Conservation (phyloP, 2,888 invertebrate genomes). For the Dromius quadrimaculatus region DNA sequence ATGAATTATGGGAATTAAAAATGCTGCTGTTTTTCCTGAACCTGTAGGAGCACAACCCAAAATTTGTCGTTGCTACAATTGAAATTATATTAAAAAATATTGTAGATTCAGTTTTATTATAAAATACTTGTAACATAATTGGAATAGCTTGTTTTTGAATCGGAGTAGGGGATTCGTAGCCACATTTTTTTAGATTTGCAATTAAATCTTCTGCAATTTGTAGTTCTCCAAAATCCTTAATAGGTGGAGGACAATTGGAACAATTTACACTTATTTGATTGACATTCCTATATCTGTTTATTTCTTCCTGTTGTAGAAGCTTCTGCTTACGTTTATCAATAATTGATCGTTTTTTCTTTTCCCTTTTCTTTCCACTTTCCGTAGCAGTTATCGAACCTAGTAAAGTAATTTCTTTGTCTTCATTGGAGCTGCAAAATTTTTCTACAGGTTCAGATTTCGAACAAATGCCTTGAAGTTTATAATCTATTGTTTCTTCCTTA, state of each 20-base stretch:
- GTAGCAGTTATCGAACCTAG: conserved; percentile 51
- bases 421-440: conserved; percentile 47
- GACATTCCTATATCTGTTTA: conserved; percentile 80
- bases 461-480: conserved; percentile 8
- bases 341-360: conserved; percentile 62
- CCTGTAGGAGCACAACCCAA: conserved; percentile 98
- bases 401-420: conserved; percentile 47
- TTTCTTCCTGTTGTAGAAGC: conserved; percentile 69
- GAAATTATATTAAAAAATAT: background rate
- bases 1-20: conserved; percentile 89
- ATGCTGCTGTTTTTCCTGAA: conserved; percentile 97
- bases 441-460: conserved; percentile 59
- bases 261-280: conserved; percentile 85
- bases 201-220: conserved; percentile 72
- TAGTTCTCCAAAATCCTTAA: conserved; percentile 78
- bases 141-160: conserved; percentile 96
- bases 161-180: conserved; percentile 84
- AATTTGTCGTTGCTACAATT: conserved; percentile 78
- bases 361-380: conserved; percentile 51
- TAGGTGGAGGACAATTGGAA: conserved; percentile 81
- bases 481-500: conserved; percentile 48
- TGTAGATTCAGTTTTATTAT: conserved; percentile 32
- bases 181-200: conserved; percentile 77
- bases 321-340: conserved; percentile 66
- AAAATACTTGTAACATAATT: conserved; percentile 80